These are phyloP conservation scores for Acipenser transmontanus DNA, from an alignment of 2,797 vertebrate genomes.

Conservation along the genomic window DNA sequence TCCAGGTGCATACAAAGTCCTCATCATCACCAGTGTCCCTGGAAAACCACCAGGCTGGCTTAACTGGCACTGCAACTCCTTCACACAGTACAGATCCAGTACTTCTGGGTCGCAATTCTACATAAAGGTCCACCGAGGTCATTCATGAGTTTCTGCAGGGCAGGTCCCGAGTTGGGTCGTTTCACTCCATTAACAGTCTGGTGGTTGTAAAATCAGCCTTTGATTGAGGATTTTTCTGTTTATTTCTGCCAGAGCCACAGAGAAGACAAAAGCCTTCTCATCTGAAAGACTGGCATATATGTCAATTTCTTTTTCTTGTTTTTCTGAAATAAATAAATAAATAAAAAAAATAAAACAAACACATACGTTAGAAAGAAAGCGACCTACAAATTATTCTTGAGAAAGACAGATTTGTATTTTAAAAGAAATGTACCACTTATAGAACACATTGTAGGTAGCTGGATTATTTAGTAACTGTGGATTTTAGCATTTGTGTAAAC, in stretches of 20 bases:
- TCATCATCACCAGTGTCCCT: slow-evolving; percentile 3
- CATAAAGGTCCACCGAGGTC: slow-evolving; percentile 16
- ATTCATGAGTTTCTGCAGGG: slow-evolving; percentile 16
- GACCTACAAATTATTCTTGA: too few relatives aligned
- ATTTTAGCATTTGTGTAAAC: too few relatives aligned
- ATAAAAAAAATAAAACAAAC: too few relatives aligned
- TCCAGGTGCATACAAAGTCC: slow-evolving; percentile 12
- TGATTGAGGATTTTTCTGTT: slow-evolving; percentile 98
- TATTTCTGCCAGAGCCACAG: slow-evolving; percentile 96
- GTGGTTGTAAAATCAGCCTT: slow-evolving; percentile 80
- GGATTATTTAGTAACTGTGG: too few relatives aligned
- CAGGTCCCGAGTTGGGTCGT: slow-evolving; percentile 21
- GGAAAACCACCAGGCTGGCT: background rate
- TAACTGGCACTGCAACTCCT: background rate
- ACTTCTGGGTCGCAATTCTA: slow-evolving; percentile 21
- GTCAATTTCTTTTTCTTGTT: slow-evolving; percentile 95
- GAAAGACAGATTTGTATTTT: too few relatives aligned
- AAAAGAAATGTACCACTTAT: too few relatives aligned
- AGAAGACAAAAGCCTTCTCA: slow-evolving; percentile 97
- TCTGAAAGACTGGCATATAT: slow-evolving; percentile 95
- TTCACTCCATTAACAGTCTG: background rate
- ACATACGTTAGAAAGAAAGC: too few relatives aligned
- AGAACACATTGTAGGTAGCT: too few relatives aligned
- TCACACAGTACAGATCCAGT: slow-evolving; percentile 4
- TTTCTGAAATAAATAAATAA: slow-evolving; percentile 63